A percentile compares a stretch with the other conserved stretches of the same genome.
Evolutionary conservation across 1,140 invertebrate genomes (phyloP).

Genomic region (Drosophila elegans): DNA sequence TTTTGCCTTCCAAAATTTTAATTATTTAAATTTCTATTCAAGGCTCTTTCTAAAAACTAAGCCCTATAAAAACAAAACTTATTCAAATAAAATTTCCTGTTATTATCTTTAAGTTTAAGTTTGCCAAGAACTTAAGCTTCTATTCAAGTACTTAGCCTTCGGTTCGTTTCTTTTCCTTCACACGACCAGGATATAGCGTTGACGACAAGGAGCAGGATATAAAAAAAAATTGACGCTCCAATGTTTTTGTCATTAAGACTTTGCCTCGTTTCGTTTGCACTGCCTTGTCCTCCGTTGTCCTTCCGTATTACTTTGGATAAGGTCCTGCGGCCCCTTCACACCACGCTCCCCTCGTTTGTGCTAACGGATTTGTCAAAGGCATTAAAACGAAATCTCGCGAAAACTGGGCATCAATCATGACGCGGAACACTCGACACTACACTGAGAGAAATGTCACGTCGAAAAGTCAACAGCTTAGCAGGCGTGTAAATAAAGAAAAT

Average conservation of each 20-base stretch:
- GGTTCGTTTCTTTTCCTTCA: conserved; percentile 6
- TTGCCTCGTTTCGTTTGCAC: conserved; percentile 35
- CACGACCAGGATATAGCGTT: conserved; percentile 17
- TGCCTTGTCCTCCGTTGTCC: conserved; percentile 9
- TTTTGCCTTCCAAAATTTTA: no score
- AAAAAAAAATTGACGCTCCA: conserved; percentile 60
- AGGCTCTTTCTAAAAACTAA: no score
- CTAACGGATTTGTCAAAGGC: conserved; percentile 80
- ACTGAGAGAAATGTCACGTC: conserved; percentile 2
- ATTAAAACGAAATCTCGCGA: conserved; percentile 80
- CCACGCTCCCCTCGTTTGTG: conserved; percentile 50
- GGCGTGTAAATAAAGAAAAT: no score
- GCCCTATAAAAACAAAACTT: no score
- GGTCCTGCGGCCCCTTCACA: conserved; percentile 25
- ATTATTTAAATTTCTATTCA: no score
- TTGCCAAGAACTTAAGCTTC: conserved; percentile 1
- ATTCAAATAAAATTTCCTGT: no score
- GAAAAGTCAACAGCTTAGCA: no score
- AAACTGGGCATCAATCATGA: conserved; percentile 79
- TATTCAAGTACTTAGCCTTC: background rate
- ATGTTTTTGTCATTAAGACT: conserved; percentile 82
- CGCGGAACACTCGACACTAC: conserved; percentile 43
- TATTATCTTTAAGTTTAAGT: no score
- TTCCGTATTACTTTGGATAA: conserved; percentile 19
- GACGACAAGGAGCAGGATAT: conserved; percentile 18